Base-by-base conservation (phyloP, 1,140 invertebrate species). In the Diachasma alloeum region DNA sequence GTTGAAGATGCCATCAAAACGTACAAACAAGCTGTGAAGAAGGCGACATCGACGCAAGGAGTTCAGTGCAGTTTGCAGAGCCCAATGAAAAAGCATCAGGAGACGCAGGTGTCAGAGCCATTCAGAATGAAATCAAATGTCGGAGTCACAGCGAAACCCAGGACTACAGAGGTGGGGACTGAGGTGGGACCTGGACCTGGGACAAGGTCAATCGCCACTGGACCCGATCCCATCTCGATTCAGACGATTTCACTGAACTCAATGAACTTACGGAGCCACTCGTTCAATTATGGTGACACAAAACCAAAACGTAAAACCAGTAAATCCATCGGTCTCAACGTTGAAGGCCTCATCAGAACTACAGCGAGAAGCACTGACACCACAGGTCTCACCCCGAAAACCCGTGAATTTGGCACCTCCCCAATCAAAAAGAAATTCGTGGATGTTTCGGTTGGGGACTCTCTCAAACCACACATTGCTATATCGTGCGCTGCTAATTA, bases 401-500 rank as follows among this genome's bases (percentile, higher is more conserved):
- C 74, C 4, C 83, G 86, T 15, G 87, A 91, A 19, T 86, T 90
- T 9, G 89, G 88, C 6, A 90, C 90, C 0, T 91, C 90, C 31
- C 89, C 91, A 8, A 83, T 87, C 3, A 90, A 89, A 17, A 89
- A 87, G 77, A 88, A 88, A 72, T 81, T 89, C 44, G 82, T 87
- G 0, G 91, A 92, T 69, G 91, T 91, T 0, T 91, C 90, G 10
- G 91, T 92, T 24, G 91, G 91, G 0, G 89, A 91, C 13, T 90
- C 90, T 3, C 81, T 91, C 0, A 91, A 90, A 74, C 89, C 90
- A 1, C 90, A 91, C 67, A 91, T 91, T 44, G 87, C 87, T 0
- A 90, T 91, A n/a, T 86, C 89, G 3, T 90, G 90, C 76, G 87
- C 90, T 66, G 91, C 92, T 44, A 92, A 91, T 80, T 91, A 93